Evolutionary conservation across 1,140 invertebrate genomes (phyloP).

Genomic region (Elymnias hypermnestra): DNA sequence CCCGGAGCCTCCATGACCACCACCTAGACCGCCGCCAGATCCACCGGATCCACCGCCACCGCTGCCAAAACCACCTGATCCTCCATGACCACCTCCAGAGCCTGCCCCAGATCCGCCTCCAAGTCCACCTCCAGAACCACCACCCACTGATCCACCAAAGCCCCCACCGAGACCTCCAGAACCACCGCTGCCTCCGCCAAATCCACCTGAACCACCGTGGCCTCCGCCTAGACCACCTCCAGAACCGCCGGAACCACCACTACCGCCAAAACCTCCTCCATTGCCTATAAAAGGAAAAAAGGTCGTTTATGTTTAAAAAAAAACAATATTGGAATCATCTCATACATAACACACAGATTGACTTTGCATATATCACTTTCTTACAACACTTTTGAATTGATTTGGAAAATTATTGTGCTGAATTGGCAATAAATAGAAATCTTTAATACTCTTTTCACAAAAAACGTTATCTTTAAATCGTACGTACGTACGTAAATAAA

Average conservation of each 20-base stretch:
- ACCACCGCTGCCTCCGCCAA: conserved; percentile 16
- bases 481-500: no score
- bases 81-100: conserved; percentile 21
- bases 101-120: conserved; percentile 26
- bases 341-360: no score
- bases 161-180: conserved; percentile 25
- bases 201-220: conserved; percentile 12
- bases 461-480: no score
- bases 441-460: no score
- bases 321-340: no score
- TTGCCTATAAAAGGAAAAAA: no score
- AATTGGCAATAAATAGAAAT: no score
- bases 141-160: conserved; percentile 26
- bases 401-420: no score
- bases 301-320: no score
- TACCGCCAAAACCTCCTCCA: conserved; percentile 10
- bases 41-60: conserved; percentile 22
- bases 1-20: no score
- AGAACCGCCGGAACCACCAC: conserved; percentile 12
- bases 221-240: conserved; percentile 13
- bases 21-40: conserved; percentile 17
- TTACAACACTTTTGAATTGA: no score
- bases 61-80: conserved; percentile 17
- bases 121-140: conserved; percentile 20
- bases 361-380: no score